A percentile compares a stretch with the other conserved stretches of the same genome.
Evolutionary conservation across 2,888 invertebrate species (phyloP).

Genomic region (Andrena praecox): DNA sequence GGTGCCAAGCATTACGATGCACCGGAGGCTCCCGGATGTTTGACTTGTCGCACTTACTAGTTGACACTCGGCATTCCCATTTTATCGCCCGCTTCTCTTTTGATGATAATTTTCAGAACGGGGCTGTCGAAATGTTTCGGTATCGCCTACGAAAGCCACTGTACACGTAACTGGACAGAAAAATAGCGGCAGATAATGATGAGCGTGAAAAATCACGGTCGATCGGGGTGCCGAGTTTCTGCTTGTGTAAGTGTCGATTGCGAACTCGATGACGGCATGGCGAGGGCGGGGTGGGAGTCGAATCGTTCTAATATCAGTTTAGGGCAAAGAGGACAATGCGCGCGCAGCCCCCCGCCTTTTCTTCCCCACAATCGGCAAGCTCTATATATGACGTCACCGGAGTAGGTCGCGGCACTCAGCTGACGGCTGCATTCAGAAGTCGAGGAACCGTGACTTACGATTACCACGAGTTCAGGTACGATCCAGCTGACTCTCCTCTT

Average conservation of each 20-base stretch:
- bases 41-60: no score
- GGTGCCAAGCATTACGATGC: no score
- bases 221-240: background rate
- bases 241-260: background rate
- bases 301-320: constrained; percentile 39
- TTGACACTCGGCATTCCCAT: no score
- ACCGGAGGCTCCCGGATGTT: no score
- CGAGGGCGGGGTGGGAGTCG: constrained; percentile 18
- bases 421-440: constrained; percentile 79
- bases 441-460: constrained; percentile 70
- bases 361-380: constrained; percentile 58
- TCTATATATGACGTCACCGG: constrained; percentile 83
- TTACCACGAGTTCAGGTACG: constrained; percentile 63
- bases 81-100: no score
- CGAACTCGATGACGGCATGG: background rate
- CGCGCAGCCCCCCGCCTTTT: constrained; percentile 80
- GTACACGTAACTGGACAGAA: background rate
- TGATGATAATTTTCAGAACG: background rate
- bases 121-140: background rate
- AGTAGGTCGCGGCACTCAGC: constrained; percentile 81
- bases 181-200: background rate
- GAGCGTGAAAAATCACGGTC: background rate
- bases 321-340: constrained; percentile 72
- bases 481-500: constrained; percentile 31
- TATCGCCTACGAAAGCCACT: background rate